Evolutionary conservation across 2,888 invertebrate species (phyloP).

Genomic region (Melanotus villosus): DNA sequence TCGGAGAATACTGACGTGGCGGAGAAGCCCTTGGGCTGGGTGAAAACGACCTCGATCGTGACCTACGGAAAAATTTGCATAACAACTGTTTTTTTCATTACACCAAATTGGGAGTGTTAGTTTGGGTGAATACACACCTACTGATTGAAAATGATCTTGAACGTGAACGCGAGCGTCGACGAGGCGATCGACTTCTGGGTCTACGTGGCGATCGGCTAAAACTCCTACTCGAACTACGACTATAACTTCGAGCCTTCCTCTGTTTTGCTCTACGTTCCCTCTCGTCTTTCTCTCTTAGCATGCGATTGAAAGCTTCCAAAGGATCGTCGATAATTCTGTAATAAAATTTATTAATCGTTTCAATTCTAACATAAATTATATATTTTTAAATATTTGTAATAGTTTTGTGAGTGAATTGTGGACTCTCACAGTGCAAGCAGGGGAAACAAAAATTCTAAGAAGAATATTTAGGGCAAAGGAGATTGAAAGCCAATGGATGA

Average conservation of each 20-base stretch:
- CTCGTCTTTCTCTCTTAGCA: conserved; percentile 88
- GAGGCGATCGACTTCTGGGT: conserved; percentile 66
- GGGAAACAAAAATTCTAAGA: too few species aligned
- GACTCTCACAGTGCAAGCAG: too few species aligned
- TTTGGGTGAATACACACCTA: conserved; percentile 68
- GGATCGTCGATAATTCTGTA: conserved; percentile 86
- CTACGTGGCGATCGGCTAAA: conserved; percentile 67
- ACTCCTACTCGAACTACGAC: conserved; percentile 69
- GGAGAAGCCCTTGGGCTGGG: conserved; percentile 71
- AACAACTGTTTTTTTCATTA: not conserved
- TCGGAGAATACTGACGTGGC: conserved; percentile 63
- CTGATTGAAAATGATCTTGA: conserved; percentile 71
- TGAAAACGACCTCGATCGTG: conserved; percentile 76
- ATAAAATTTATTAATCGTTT: too few species aligned
- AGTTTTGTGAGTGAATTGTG: too few species aligned
- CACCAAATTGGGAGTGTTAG: too few species aligned
- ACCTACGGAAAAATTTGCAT: conserved; percentile 70
- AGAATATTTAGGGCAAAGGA: too few species aligned
- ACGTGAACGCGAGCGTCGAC: conserved; percentile 61
- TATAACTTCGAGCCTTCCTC: conserved; percentile 73
- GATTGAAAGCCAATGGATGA: too few species aligned
- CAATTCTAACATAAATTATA: too few species aligned
- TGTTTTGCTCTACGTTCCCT: conserved; percentile 75
- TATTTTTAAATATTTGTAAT: too few species aligned
- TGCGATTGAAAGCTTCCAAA: conserved; percentile 88